phyloP scores from a whole-genome alignment of 2,888 invertebrate species.

The Lacanobia wlatinum region DNA sequence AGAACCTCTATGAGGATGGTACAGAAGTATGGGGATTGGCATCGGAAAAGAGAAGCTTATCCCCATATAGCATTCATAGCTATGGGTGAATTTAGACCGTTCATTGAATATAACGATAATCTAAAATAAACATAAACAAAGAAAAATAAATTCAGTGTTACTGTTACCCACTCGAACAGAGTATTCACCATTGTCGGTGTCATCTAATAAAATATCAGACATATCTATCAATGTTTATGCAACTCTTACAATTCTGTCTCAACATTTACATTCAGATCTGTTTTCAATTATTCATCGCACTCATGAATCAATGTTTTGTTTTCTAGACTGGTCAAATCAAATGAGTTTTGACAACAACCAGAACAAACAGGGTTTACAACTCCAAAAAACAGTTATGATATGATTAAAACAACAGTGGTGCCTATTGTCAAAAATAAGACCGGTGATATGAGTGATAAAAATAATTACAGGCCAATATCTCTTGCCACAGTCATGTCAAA shows the following conservation, averaged over 20 bases:
- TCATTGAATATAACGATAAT: neutral
- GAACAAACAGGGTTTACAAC: too few relatives aligned
- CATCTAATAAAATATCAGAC: slow-evolving; percentile 61
- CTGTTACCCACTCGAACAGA: slow-evolving; percentile 56
- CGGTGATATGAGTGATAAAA: too few relatives aligned
- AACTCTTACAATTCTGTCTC: slow-evolving; percentile 2
- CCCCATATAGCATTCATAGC: too few relatives aligned
- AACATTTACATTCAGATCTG: neutral
- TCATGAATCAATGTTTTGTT: too few relatives aligned
- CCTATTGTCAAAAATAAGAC: too few relatives aligned
- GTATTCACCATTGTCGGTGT: slow-evolving; percentile 54
- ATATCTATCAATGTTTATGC: slow-evolving; percentile 23
- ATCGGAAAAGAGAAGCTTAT: neutral
- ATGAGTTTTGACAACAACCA: too few relatives aligned
- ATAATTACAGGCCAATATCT: too few relatives aligned
- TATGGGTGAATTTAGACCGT: neutral
- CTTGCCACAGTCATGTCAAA: too few relatives aligned
- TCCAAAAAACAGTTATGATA: too few relatives aligned
- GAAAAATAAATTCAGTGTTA: slow-evolving; percentile 7
- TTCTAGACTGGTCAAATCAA: too few relatives aligned
- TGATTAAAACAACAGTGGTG: too few relatives aligned
- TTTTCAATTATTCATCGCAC: neutral
- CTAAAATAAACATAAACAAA: neutral
- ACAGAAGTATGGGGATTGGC: neutral
- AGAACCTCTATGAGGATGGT: neutral